phyloP scores from a whole-genome alignment of 1,140 invertebrate genomes.

The Sarcophaga peregrina region DNA sequence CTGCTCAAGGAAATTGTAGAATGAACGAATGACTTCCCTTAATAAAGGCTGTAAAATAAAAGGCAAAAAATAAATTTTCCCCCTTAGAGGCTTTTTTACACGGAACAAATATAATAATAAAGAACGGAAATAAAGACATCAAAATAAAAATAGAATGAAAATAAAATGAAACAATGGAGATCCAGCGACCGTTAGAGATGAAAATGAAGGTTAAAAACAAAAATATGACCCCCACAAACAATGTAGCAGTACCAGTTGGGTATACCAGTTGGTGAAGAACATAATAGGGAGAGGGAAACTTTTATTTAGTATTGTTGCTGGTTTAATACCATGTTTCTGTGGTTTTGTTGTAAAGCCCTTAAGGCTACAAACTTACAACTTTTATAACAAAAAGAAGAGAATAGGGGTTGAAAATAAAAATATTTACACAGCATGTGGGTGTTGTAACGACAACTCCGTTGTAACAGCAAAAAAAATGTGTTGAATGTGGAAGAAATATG shows the following conservation, averaged over 20 bases:
- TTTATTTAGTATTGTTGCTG: background rate
- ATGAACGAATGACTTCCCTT: background rate
- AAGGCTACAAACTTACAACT: background rate
- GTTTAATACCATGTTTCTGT: background rate
- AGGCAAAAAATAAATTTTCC: background rate
- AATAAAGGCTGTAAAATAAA: background rate
- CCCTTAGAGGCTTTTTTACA: background rate
- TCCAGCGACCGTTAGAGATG: too few relatives aligned
- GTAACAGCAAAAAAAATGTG: background rate
- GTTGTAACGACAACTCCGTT: slow-evolving; percentile 16
- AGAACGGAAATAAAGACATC: background rate
- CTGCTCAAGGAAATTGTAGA: background rate
- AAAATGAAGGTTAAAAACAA: slow-evolving; percentile 6
- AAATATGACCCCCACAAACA: background rate
- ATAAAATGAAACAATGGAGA: background rate
- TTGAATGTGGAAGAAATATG: background rate
- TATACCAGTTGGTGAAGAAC: background rate
- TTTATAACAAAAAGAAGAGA: background rate
- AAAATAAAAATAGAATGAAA: background rate
- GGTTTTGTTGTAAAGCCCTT: slow-evolving; percentile 16
- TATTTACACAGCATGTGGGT: background rate
- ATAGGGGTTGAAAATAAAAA: background rate
- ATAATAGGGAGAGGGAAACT: too few relatives aligned
- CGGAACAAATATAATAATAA: background rate
- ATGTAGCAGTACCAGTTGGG: background rate